These are phyloP conservation scores for Lophochroa leadbeateri DNA, from an alignment of 2,113 vertebrate genomes.

Conservation along the genomic window DNA sequence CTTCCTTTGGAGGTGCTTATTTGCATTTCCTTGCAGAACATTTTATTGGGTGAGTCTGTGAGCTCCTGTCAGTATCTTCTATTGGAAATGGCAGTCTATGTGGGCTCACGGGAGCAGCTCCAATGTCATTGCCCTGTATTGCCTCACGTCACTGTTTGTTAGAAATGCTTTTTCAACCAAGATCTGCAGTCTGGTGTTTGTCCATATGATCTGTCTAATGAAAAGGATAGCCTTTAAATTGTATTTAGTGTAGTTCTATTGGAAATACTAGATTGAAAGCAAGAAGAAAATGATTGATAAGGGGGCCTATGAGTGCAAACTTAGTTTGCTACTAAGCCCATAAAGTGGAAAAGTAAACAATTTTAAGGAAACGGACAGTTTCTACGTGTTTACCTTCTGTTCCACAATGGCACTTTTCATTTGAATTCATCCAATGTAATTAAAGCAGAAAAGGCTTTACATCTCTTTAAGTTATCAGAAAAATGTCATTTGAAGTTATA, in stretches of 20 bases:
- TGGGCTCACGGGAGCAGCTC: neutral
- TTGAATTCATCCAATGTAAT: neutral
- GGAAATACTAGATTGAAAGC: neutral
- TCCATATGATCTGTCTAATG: neutral
- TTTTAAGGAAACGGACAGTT: neutral
- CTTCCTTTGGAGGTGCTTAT: neutral
- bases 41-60: neutral
- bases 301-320: neutral
- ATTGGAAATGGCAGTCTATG: neutral
- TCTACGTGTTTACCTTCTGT: neutral
- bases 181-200: neutral
- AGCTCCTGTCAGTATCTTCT: neutral
- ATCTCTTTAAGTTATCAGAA: neutral
- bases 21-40: neutral
- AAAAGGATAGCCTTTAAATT: neutral
- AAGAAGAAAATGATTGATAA: neutral
- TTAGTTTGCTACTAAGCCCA: neutral
- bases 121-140: neutral
- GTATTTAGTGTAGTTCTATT: neutral
- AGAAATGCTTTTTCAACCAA: neutral
- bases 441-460: neutral
- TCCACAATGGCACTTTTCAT: neutral
- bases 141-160: neutral
- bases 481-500: neutral
- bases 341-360: neutral